Conservation (phyloP, 1,140 invertebrate genomes). For the Bombyx mandarina region DNA sequence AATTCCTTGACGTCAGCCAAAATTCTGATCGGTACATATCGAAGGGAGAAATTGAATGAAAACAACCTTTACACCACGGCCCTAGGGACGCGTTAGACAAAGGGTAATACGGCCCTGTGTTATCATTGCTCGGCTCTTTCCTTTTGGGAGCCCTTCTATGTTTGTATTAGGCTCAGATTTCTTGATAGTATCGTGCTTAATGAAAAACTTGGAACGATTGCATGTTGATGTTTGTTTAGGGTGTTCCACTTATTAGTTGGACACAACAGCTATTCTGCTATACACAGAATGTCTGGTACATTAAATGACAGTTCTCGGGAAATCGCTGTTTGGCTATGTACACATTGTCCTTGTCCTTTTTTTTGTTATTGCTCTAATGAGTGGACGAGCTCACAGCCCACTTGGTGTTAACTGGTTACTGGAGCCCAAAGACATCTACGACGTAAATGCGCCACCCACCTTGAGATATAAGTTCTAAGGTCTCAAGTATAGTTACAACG, state of each 20-base stretch:
- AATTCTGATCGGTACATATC: conserved; percentile 9
- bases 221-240: no score
- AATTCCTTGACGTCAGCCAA: conserved; percentile 6
- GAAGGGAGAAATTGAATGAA: conserved; percentile 6
- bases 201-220: neutral
- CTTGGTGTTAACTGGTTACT: no score
- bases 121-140: neutral
- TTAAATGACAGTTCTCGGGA: neutral
- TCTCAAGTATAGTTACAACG: no score
- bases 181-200: neutral
- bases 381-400: no score
- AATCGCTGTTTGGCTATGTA: no score
- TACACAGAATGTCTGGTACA: neutral
- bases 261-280: no score
- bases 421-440: no score
- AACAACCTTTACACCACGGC: conserved; percentile 3
- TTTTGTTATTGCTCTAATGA: no score
- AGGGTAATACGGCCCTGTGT: conserved; percentile 2
- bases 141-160: neutral
- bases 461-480: no score
- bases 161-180: neutral
- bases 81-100: conserved; percentile 2
- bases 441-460: no score
- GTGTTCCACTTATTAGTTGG: no score
- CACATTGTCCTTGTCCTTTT: no score